Percentiles rank a stretch among this genome's conserved stretches.
Evolutionary conservation across 2,113 vertebrate genomes (phyloP).

Genomic region (Tyto alba): DNA sequence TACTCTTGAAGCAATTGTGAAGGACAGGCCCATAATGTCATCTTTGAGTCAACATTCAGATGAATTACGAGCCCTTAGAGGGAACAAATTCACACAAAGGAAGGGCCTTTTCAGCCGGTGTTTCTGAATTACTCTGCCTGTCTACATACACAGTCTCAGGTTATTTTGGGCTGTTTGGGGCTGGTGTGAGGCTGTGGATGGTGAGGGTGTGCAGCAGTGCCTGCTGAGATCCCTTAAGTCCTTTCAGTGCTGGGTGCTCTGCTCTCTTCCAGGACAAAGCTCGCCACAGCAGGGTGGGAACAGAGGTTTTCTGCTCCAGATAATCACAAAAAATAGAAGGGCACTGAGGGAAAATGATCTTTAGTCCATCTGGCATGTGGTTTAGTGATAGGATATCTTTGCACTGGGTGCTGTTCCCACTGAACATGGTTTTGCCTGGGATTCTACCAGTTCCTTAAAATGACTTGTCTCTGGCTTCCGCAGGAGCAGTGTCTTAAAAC

Average conservation of each 20-base stretch:
- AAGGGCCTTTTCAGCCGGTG: background rate
- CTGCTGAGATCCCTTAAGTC: background rate
- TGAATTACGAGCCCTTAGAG: background rate
- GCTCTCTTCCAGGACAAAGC: background rate
- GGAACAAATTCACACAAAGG: background rate
- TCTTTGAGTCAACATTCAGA: background rate
- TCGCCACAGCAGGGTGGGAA: background rate
- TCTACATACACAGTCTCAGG: background rate
- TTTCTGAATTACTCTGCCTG: background rate
- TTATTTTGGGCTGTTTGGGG: background rate
- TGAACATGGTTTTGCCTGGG: background rate
- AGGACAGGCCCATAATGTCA: conserved; percentile 1
- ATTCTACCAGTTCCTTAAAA: background rate
- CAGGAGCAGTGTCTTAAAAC: background rate
- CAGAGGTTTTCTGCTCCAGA: background rate
- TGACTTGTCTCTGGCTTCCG: background rate
- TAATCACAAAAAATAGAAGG: background rate
- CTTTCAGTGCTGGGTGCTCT: background rate
- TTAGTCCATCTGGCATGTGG: background rate
- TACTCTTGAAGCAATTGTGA: background rate
- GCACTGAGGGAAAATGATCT: background rate
- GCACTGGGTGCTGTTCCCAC: background rate
- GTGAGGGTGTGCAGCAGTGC: background rate
- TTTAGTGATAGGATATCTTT: background rate
- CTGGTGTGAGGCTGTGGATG: background rate